phyloP scores from a whole-genome alignment of 2,113 vertebrate genomes.

The Gallinago media region DNA sequence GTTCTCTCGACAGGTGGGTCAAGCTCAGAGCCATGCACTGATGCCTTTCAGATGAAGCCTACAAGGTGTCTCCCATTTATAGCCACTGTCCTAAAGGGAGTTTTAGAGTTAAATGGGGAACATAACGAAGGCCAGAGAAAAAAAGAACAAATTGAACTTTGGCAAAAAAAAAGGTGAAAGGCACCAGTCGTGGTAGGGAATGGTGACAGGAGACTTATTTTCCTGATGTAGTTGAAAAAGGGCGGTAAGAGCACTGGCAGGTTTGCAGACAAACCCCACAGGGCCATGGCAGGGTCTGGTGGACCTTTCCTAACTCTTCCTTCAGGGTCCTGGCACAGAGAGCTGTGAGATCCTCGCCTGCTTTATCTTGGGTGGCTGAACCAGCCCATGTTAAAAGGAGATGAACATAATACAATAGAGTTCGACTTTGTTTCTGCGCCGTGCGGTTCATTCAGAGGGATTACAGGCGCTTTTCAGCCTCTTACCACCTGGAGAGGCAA shows the following conservation, averaged over 20 bases:
- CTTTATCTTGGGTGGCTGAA: slow-evolving; percentile 39
- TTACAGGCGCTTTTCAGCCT: slow-evolving; percentile 41
- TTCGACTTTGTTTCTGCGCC: background rate
- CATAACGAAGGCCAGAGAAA: background rate
- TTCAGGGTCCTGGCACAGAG: background rate
- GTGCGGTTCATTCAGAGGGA: slow-evolving; percentile 1
- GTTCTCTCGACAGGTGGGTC: rapidly evolving
- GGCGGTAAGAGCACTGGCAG: background rate
- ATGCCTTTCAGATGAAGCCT: background rate
- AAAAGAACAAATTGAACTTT: background rate
- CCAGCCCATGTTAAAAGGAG: slow-evolving; percentile 1
- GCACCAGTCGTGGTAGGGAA: background rate
- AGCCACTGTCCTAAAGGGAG: background rate
- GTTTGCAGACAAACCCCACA: background rate
- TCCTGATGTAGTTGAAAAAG: background rate
- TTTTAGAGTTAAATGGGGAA: background rate
- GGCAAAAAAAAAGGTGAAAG: background rate
- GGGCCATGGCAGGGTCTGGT: background rate
- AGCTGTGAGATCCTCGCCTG: background rate
- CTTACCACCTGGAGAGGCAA: slow-evolving; percentile 50
- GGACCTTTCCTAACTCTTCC: background rate
- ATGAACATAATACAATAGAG: background rate
- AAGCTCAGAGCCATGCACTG: rapidly evolving
- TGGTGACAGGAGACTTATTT: background rate
- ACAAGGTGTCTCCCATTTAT: background rate